Percentiles rank a stretch among this genome's conserved stretches.
Evolutionary conservation across 2,797 vertebrate species (phyloP).

Genomic region (Darevskia nairensis): DNA sequence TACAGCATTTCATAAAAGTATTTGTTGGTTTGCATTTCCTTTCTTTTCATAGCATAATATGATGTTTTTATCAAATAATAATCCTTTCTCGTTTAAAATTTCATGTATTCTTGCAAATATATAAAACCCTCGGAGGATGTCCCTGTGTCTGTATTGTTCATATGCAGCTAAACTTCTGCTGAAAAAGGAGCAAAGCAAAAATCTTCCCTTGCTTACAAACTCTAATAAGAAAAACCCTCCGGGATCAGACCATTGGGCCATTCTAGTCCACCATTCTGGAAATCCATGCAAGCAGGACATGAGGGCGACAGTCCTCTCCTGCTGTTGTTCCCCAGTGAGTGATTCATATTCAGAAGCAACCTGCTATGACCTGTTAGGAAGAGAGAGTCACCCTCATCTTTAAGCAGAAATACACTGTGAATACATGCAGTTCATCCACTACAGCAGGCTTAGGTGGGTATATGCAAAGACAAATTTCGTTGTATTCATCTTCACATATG

Average conservation of each 20-base stretch:
- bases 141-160: slow-evolving; percentile 37
- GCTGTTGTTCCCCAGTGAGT: neutral
- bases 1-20: slow-evolving; percentile 53
- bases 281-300: neutral
- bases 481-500: neutral
- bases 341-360: neutral
- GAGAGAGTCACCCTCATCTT: neutral
- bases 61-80: slow-evolving; percentile 64
- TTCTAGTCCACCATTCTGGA: neutral
- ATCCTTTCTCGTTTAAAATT: slow-evolving; percentile 58
- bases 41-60: slow-evolving; percentile 69
- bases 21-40: slow-evolving; percentile 58
- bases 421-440: neutral
- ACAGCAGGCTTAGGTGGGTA: neutral
- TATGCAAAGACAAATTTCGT: neutral
- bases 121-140: slow-evolving; percentile 44
- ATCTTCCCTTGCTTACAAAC: neutral
- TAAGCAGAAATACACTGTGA: neutral
- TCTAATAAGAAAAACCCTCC: neutral
- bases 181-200: neutral
- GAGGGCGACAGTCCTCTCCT: neutral
- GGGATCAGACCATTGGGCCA: neutral
- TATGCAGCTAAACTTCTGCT: neutral
- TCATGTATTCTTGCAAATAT: slow-evolving; percentile 51
- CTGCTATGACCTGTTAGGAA: neutral